phyloP scores from a whole-genome alignment of 1,140 invertebrate genomes.

The Temnothorax curvispinosus region DNA sequence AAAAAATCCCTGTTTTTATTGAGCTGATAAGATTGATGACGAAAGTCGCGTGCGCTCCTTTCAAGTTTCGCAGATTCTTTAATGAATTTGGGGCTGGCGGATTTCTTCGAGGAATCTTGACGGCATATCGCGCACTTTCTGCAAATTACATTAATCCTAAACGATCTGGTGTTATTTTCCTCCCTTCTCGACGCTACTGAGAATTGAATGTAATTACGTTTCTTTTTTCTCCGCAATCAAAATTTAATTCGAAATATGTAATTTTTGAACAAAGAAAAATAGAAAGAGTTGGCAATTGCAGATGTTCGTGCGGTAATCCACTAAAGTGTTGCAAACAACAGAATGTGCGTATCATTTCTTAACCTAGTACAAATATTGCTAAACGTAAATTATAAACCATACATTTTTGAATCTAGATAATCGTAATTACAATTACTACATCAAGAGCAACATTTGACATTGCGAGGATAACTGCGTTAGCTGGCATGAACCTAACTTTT shows the following conservation, averaged over 20 bases:
- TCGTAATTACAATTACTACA: not conserved
- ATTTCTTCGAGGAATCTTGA: not conserved
- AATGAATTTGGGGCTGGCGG: not conserved
- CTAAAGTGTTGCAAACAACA: not conserved
- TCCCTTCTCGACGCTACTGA: not conserved
- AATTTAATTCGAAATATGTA: not conserved
- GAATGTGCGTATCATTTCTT: not conserved
- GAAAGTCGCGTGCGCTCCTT: constrained; percentile 17
- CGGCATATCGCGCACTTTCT: not conserved
- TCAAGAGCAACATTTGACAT: not conserved
- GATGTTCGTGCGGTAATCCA: not conserved
- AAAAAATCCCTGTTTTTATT: constrained; percentile 13
- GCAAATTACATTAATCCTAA: constrained; percentile 3
- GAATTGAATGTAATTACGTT: not conserved
- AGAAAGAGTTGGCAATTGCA: not conserved
- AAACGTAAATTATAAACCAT: not conserved
- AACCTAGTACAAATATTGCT: not conserved
- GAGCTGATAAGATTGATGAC: constrained; percentile 14
- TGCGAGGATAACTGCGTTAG: not conserved
- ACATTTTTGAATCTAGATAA: not conserved
- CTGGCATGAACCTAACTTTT: not conserved
- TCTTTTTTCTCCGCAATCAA: not conserved
- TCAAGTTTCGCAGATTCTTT: not conserved
- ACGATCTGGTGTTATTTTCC: not conserved
- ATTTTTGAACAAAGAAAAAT: not conserved